Percentiles rank a stretch among this genome's conserved stretches.
Conservation (phyloP, 2,113 vertebrate genomes). For the Cynopterus brachyotis region DNA sequence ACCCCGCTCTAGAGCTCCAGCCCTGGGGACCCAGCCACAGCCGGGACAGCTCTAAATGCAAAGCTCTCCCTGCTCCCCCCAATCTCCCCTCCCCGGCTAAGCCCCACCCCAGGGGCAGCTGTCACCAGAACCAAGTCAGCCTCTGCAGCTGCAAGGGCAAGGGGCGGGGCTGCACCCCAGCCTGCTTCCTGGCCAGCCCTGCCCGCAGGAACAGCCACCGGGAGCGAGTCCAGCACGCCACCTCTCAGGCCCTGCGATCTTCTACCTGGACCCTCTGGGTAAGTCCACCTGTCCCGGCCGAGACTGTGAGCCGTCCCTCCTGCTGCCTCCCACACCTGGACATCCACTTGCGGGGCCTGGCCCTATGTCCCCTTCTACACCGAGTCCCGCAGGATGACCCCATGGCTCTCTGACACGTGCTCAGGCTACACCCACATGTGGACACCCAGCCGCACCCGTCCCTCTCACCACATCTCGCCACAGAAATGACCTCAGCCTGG, state of each 20-base stretch:
- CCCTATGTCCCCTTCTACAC: too few species aligned
- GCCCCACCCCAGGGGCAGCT: neutral
- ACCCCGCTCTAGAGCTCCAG: too few species aligned
- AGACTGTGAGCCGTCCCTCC: neutral
- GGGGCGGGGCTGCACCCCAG: neutral
- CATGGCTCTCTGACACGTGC: neutral
- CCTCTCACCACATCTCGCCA: neutral
- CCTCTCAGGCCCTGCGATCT: neutral
- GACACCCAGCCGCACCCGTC: neutral
- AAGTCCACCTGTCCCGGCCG: neutral
- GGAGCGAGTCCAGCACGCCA: neutral
- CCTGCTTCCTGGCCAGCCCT: neutral
- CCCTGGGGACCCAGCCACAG: neutral
- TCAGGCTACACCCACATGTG: rapidly evolving
- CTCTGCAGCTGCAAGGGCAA: neutral
- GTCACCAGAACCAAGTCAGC: neutral
- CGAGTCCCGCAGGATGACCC: neutral
- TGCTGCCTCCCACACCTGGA: neutral
- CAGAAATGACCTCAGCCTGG: neutral
- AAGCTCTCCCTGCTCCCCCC: too few species aligned
- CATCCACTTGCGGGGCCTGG: neutral
- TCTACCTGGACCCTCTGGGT: neutral
- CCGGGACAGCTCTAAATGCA: neutral
- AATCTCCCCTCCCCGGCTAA: too few species aligned
- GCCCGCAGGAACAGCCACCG: rapidly evolving